These are phyloP conservation scores for Cheilinus undulatus DNA, from an alignment of 2,113 vertebrate species.

Conservation along the genomic window DNA sequence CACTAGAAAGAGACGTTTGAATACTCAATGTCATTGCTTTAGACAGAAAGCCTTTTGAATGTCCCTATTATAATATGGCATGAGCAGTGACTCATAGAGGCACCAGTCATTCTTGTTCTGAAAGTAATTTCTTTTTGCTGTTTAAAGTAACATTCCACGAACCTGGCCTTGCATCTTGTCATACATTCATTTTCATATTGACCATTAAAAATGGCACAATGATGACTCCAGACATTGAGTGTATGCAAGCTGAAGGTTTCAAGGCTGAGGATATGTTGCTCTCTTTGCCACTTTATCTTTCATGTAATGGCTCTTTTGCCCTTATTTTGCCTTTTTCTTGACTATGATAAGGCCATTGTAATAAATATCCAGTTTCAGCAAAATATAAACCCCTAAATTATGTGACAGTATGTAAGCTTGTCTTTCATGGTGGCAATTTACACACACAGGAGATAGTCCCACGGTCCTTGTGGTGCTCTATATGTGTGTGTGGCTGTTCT, in stretches of 20 bases:
- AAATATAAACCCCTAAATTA: not conserved
- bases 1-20: not conserved
- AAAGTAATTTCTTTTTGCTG: not conserved
- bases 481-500: slow-evolving; percentile 24
- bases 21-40: not conserved
- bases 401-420: not conserved
- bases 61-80: slow-evolving; percentile 20
- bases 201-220: slow-evolving; percentile 17
- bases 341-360: slow-evolving; percentile 18
- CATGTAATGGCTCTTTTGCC: slow-evolving; percentile 31
- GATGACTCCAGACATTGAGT: not conserved
- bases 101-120: slow-evolving; percentile 4
- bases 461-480: not conserved
- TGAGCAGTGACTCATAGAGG: slow-evolving; percentile 15
- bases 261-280: slow-evolving; percentile 15
- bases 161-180: slow-evolving; percentile 24
- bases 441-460: not conserved
- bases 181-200: slow-evolving; percentile 16
- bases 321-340: slow-evolving; percentile 11
- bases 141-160: not conserved
- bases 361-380: slow-evolving; percentile 28
- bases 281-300: slow-evolving; percentile 11
- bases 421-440: not conserved
- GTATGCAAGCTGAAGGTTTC: not conserved
- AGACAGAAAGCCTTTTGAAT: slow-evolving; percentile 24